Percentiles rank a stretch among this genome's conserved stretches.
Evolutionary conservation across 2,888 invertebrate genomes (phyloP).

Genomic region (Anoplius nigerrimus): DNA sequence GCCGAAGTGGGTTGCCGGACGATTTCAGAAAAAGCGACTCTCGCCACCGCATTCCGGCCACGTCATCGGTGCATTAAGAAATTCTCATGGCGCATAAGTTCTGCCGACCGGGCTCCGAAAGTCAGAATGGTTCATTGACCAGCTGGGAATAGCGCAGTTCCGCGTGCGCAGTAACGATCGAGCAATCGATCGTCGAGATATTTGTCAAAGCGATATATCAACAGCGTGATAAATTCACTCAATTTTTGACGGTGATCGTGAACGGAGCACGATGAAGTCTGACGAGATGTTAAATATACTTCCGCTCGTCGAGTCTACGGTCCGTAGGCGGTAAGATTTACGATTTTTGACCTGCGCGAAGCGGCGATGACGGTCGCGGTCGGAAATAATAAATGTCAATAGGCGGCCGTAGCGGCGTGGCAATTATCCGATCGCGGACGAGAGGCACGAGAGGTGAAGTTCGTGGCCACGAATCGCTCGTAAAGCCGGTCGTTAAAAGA

Average conservation of each 20-base stretch:
- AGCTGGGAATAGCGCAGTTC: background rate
- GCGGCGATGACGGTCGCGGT: slow-evolving; percentile 1
- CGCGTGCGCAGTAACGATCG: background rate
- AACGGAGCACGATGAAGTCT: too few relatives aligned
- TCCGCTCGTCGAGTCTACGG: background rate
- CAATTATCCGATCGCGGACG: slow-evolving; percentile 42
- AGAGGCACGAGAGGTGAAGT: slow-evolving; percentile 45
- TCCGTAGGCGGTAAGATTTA: background rate
- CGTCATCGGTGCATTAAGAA: background rate
- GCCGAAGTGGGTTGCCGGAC: background rate
- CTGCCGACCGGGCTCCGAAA: too few relatives aligned
- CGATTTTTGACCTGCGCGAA: background rate
- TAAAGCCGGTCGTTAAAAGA: slow-evolving; percentile 62
- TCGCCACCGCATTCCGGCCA: background rate
- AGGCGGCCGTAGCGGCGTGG: slow-evolving; percentile 29
- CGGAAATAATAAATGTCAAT: slow-evolving; percentile 48
- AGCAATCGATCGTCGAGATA: too few relatives aligned
- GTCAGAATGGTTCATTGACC: too few relatives aligned
- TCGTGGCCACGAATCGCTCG: slow-evolving; percentile 57
- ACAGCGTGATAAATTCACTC: too few relatives aligned
- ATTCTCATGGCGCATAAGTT: background rate
- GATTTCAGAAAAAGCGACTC: background rate
- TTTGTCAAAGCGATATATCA: too few relatives aligned
- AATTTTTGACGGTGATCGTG: too few relatives aligned
- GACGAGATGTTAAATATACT: too few relatives aligned